Evolutionary conservation across 1,140 invertebrate genomes (phyloP).

Genomic region (Lerema accius): DNA sequence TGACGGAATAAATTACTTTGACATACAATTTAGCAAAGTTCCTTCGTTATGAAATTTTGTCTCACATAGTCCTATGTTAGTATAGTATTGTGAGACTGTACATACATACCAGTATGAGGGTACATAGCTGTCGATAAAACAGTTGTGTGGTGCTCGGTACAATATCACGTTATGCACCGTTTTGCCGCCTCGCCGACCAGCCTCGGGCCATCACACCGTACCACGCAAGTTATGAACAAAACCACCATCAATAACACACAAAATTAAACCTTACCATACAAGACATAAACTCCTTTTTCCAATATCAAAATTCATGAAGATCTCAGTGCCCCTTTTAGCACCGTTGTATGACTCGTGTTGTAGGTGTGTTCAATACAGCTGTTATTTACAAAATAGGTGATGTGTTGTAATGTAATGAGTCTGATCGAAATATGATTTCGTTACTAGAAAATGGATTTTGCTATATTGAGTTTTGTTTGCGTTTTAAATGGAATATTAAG

Average conservation of each 20-base stretch:
- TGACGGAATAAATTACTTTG: too few relatives aligned
- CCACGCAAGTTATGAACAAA: neutral
- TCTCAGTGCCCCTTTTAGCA: slow-evolving; percentile 2
- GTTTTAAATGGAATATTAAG: slow-evolving; percentile 18
- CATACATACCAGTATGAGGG: too few relatives aligned
- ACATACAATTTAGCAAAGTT: too few relatives aligned
- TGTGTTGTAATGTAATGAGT: slow-evolving; percentile 36
- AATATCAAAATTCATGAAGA: neutral
- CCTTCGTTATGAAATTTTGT: too few relatives aligned
- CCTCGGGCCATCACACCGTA: slow-evolving; percentile 42
- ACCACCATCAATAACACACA: neutral
- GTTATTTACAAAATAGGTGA: slow-evolving; percentile 41
- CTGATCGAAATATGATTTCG: slow-evolving; percentile 30
- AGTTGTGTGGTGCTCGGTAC: slow-evolving; percentile 55
- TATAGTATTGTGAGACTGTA: too few relatives aligned
- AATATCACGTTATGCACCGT: slow-evolving; percentile 72
- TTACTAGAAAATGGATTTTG: slow-evolving; percentile 22
- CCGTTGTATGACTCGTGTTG: slow-evolving; percentile 29
- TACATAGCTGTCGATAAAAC: slow-evolving; percentile 52
- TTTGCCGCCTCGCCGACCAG: slow-evolving; percentile 61
- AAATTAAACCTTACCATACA: slow-evolving; percentile 23
- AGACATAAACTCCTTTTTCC: slow-evolving; percentile 20
- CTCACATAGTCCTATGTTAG: too few relatives aligned
- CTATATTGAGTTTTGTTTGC: slow-evolving; percentile 13
- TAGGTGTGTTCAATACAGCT: slow-evolving; percentile 41